Evolutionary conservation across 2,888 invertebrate genomes (phyloP).

Genomic region (Galeopsomyia nigrocyanea): DNA sequence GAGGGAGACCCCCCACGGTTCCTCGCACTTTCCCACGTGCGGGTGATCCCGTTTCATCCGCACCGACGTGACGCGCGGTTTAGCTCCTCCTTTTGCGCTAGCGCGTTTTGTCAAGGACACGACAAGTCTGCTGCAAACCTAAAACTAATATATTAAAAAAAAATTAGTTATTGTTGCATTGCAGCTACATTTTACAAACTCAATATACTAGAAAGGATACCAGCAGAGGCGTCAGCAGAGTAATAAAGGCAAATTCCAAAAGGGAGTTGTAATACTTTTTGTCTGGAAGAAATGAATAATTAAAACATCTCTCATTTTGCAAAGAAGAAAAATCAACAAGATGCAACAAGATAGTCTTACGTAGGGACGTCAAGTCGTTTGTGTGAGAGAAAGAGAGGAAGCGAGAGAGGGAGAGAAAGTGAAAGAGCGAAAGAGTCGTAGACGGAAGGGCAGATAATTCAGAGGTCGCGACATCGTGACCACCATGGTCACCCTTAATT

Average conservation of each 20-base stretch:
- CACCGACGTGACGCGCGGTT: slow-evolving; percentile 59
- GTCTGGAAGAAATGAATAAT: too few relatives aligned
- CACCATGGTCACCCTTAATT: slow-evolving; percentile 65
- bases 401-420: slow-evolving; percentile 5
- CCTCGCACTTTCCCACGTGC: slow-evolving; percentile 67
- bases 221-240: too few relatives aligned
- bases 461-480: slow-evolving; percentile 70
- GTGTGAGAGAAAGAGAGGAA: slow-evolving; percentile 21
- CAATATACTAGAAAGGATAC: too few relatives aligned
- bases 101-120: slow-evolving; percentile 31
- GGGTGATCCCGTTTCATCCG: slow-evolving; percentile 69
- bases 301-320: too few relatives aligned
- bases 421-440: slow-evolving; percentile 10
- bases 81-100: slow-evolving; percentile 57
- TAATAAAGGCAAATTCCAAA: too few relatives aligned
- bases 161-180: too few relatives aligned
- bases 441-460: slow-evolving; percentile 29
- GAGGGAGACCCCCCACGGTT: slow-evolving; percentile 55
- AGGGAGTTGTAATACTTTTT: too few relatives aligned
- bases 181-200: too few relatives aligned
- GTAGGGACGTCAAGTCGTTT: not conserved
- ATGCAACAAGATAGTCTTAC: too few relatives aligned
- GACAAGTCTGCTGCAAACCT: too few relatives aligned
- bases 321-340: too few relatives aligned
- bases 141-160: too few relatives aligned